phyloP scores from a whole-genome alignment of 2,888 invertebrate species.

The Rhaphigaster nebulosa region DNA sequence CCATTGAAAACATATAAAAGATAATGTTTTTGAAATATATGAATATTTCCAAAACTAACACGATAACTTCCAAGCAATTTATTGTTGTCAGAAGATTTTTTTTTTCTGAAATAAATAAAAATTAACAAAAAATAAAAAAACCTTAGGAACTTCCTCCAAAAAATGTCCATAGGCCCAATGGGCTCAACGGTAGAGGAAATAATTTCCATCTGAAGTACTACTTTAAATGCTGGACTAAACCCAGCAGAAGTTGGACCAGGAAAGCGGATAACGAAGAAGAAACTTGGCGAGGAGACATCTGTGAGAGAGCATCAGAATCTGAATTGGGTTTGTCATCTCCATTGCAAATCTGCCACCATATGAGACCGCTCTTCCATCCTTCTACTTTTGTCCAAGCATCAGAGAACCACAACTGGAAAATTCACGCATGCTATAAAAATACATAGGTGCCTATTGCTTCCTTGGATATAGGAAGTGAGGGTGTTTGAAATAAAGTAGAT shows the following conservation, averaged over 20 bases:
- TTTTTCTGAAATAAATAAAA: background rate
- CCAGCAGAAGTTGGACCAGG: background rate
- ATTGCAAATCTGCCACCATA: slow-evolving; percentile 30
- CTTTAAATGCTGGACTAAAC: slow-evolving; percentile 33
- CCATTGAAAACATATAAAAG: no score
- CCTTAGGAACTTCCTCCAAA: background rate
- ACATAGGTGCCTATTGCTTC: background rate
- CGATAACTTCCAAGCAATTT: background rate
- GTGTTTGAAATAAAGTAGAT: background rate
- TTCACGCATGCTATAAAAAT: background rate
- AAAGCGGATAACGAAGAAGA: slow-evolving; percentile 34
- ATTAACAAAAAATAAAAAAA: no score
- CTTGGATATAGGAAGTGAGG: background rate
- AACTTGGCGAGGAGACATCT: slow-evolving; percentile 20
- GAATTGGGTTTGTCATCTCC: slow-evolving; percentile 25
- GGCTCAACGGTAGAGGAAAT: background rate
- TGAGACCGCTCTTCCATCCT: background rate
- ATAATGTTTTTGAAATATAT: no score
- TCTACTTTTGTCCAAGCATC: background rate
- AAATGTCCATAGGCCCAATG: background rate
- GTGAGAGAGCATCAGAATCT: background rate
- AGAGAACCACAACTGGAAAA: background rate
- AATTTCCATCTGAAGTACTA: slow-evolving; percentile 8
- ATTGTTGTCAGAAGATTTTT: background rate
- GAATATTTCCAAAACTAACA: no score